Conservation (phyloP, 2,797 vertebrate genomes). For the Halcyon badia region DNA sequence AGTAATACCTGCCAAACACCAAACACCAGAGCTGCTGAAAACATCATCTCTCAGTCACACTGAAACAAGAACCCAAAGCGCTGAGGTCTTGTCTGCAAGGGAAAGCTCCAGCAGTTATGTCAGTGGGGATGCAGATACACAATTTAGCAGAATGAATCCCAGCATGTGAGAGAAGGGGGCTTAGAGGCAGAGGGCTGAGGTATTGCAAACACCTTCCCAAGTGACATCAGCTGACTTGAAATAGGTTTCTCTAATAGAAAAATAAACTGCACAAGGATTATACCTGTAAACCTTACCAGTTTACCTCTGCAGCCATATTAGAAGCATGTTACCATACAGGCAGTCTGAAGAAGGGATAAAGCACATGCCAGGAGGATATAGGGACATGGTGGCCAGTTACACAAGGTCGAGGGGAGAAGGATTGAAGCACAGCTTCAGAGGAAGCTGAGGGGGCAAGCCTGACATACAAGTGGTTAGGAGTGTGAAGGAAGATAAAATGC, state of each 20-base stretch:
- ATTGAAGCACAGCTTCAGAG: conserved; percentile 27
- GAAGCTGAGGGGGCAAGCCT: not conserved
- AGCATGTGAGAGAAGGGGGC: not conserved
- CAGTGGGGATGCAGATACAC: not conserved
- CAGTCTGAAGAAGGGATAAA: not conserved
- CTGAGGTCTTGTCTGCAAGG: not conserved
- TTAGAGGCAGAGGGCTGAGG: not conserved
- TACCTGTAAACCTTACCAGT: not conserved
- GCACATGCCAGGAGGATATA: not conserved
- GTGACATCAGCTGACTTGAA: not conserved
- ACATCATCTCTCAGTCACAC: not conserved
- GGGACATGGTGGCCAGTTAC: not conserved
- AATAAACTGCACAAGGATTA: not conserved
- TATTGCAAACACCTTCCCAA: not conserved
- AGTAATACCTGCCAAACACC: not conserved
- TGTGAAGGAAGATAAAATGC: conserved; percentile 55
- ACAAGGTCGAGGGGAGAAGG: not conserved
- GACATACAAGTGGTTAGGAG: not conserved
- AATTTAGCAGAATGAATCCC: not conserved
- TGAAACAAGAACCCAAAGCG: not conserved
- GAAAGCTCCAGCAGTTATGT: not conserved
- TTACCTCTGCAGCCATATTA: not conserved
- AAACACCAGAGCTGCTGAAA: not conserved
- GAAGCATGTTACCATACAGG: not conserved
- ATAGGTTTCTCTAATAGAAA: not conserved